Percentiles rank a stretch among this genome's conserved stretches.
These are phyloP conservation scores for Tetraneura akinire DNA, from an alignment of 1,140 invertebrate species.

Conservation along the genomic window DNA sequence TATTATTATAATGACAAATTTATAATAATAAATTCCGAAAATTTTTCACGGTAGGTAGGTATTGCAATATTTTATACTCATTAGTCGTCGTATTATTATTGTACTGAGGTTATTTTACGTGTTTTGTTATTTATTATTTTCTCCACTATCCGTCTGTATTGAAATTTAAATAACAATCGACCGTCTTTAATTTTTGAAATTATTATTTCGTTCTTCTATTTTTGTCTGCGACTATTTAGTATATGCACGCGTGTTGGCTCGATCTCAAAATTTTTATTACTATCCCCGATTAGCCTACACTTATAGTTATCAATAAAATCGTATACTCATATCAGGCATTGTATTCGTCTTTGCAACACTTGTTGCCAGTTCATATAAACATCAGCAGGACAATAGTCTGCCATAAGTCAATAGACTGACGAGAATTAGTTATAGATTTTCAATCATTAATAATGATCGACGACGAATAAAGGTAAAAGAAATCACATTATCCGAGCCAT, in stretches of 20 bases:
- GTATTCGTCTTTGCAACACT: neutral
- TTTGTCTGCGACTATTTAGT: conserved; percentile 37
- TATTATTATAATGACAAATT: no score
- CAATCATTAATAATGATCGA: neutral
- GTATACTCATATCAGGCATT: neutral
- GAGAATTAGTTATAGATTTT: neutral
- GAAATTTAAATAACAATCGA: no score
- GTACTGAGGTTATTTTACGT: neutral
- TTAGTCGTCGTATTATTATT: no score
- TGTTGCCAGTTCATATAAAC: neutral
- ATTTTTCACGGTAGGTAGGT: no score
- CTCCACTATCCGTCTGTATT: no score
- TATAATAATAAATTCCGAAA: no score
- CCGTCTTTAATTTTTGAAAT: no score
- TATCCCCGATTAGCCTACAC: neutral
- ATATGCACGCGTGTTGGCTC: conserved; percentile 18
- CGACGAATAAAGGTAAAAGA: neutral
- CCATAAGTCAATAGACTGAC: no score
- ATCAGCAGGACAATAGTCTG: neutral
- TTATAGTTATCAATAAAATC: conserved; percentile 1
- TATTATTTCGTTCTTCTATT: conserved; percentile 26
- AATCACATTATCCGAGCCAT: no score
- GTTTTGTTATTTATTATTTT: neutral
- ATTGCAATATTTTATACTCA: no score
- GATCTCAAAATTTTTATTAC: conserved; percentile 47